phyloP scores from a whole-genome alignment of 2,888 invertebrate genomes.

The Camponotus fellah region DNA sequence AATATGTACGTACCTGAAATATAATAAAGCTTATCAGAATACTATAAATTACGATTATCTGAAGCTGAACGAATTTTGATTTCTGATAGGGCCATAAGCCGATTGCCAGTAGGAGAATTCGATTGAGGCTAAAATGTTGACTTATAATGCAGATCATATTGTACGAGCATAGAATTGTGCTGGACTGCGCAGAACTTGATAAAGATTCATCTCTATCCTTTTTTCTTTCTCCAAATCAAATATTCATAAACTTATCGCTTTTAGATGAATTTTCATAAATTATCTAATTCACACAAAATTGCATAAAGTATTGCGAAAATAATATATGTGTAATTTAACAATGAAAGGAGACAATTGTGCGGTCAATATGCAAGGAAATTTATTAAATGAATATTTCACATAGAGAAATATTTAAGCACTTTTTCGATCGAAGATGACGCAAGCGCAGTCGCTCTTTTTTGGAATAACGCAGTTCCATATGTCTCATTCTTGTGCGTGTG shows the following conservation, averaged over 20 bases:
- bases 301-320: not conserved
- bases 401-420: not conserved
- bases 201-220: not conserved
- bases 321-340: not conserved
- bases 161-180: not conserved
- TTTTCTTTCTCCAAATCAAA: not conserved
- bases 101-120: slow-evolving; percentile 1
- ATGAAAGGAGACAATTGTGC: not conserved
- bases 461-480: not conserved
- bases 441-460: not conserved
- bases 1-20: slow-evolving; percentile 5
- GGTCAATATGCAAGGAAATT: not conserved
- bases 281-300: not conserved
- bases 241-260: not conserved
- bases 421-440: not conserved
- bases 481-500: not conserved
- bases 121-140: not conserved
- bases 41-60: not conserved
- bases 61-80: slow-evolving; percentile 9
- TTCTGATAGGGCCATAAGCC: slow-evolving; percentile 19
- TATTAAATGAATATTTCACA: not conserved
- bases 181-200: not conserved
- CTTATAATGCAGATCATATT: not conserved
- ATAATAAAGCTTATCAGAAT: not conserved
- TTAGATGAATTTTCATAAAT: not conserved